Percentiles rank a stretch among this genome's conserved stretches.
These are phyloP conservation scores for Pycnonotus jocosus DNA, from an alignment of 2,113 vertebrate genomes.

Conservation along the genomic window DNA sequence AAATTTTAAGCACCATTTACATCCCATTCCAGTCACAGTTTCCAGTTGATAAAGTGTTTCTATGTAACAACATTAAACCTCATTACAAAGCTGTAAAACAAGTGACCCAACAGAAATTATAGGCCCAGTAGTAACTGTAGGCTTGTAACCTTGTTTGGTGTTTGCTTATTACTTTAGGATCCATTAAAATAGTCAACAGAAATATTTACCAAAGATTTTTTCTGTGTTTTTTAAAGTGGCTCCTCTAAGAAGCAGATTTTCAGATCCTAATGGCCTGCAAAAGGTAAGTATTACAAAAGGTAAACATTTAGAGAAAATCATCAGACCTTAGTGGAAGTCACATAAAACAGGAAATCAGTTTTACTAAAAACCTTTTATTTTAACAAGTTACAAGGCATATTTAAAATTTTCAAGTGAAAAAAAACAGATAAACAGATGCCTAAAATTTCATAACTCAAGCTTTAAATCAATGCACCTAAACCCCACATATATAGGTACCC, in stretches of 20 bases:
- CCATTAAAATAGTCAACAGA: background rate
- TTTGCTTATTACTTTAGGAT: background rate
- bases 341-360: background rate
- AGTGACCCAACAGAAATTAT: background rate
- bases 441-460: background rate
- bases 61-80: background rate
- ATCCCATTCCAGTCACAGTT: background rate
- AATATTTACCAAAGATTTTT: conserved; percentile 86
- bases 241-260: conserved; percentile 94
- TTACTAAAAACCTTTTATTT: background rate
- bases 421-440: background rate
- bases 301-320: background rate
- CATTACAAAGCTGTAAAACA: background rate
- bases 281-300: background rate
- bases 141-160: background rate
- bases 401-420: background rate
- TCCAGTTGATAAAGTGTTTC: background rate
- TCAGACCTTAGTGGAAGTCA: background rate
- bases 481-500: background rate
- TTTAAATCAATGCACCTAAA: background rate
- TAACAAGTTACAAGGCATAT: background rate
- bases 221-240: conserved; percentile 96
- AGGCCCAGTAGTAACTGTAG: background rate
- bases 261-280: conserved; percentile 88
- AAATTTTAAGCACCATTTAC: background rate